Percentiles rank a stretch among this genome's conserved stretches.
Conservation (phyloP, 2,797 vertebrate genomes). For the Pseudomugil tenellus region DNA sequence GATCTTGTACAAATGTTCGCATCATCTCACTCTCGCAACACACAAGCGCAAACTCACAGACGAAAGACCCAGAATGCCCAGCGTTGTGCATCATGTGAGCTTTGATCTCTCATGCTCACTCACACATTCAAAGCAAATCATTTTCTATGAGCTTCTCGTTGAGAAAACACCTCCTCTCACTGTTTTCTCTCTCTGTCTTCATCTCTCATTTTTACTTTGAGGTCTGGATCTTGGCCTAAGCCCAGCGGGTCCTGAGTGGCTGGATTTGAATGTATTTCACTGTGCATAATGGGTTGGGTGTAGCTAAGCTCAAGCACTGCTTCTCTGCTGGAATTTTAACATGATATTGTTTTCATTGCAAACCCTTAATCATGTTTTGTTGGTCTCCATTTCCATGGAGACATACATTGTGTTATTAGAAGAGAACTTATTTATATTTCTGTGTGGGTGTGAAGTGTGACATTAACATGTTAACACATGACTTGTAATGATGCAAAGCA, state of each 20-base stretch:
- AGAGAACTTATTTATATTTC: background rate
- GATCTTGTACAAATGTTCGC: constrained; percentile 28
- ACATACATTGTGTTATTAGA: background rate
- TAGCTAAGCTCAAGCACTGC: background rate
- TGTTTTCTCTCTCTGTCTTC: constrained; percentile 21
- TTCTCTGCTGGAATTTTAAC: background rate
- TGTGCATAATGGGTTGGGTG: background rate
- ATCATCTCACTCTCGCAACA: background rate
- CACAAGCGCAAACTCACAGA: background rate
- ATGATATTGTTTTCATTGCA: background rate
- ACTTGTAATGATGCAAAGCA: too few relatives aligned
- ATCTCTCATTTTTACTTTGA: constrained; percentile 28
- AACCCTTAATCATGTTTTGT: background rate
- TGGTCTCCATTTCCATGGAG: background rate
- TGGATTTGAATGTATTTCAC: constrained; percentile 8
- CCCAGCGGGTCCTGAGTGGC: background rate
- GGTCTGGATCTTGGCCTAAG: constrained; percentile 28
- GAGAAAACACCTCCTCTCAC: constrained; percentile 48
- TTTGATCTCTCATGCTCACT: constrained; percentile 55
- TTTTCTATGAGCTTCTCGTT: constrained; percentile 51
- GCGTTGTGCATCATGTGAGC: constrained; percentile 10
- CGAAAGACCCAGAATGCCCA: constrained; percentile 37
- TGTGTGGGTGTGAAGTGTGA: constrained; percentile 2
- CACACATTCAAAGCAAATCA: constrained; percentile 47
- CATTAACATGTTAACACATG: background rate